Conservation (phyloP, 1,140 invertebrate species). For the Formica exsecta region DNA sequence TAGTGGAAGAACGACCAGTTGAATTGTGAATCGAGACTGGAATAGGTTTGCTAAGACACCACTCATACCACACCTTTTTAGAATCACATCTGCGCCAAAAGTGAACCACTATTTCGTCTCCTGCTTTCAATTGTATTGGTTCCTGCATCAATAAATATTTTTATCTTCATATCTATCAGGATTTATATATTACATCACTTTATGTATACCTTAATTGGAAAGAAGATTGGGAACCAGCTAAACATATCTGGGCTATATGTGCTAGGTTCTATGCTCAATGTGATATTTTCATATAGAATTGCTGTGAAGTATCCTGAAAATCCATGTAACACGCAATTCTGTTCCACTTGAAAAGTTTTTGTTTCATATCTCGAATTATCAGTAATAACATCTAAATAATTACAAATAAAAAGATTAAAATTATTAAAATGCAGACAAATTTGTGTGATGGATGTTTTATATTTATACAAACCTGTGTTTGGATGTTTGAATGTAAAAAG, state of each 20-base stretch:
- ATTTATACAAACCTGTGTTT: constrained; percentile 87
- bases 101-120: constrained; percentile 91
- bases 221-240: constrained; percentile 98
- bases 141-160: constrained; percentile 87
- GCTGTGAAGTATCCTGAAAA: constrained; percentile 98
- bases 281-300: constrained; percentile 93
- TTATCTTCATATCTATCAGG: not conserved
- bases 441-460: not conserved
- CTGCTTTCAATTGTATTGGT: constrained; percentile 91
- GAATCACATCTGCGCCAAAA: constrained; percentile 94
- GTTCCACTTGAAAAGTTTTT: constrained; percentile 90
- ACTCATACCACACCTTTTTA: constrained; percentile 98
- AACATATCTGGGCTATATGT: constrained; percentile 97
- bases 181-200: constrained; percentile 8
- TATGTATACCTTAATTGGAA: constrained; percentile 92
- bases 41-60: constrained; percentile 92
- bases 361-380: constrained; percentile 93
- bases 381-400: constrained; percentile 84
- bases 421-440: not conserved
- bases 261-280: constrained; percentile 95
- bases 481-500: constrained; percentile 97
- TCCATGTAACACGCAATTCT: constrained; percentile 95
- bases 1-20: constrained; percentile 92
- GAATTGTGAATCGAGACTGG: constrained; percentile 92
- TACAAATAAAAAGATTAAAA: constrained; percentile 74